A percentile compares a stretch with the other conserved stretches of the same genome.
phyloP scores from a whole-genome alignment of 2,113 vertebrate species.

The Eulacestoma nigropectus region DNA sequence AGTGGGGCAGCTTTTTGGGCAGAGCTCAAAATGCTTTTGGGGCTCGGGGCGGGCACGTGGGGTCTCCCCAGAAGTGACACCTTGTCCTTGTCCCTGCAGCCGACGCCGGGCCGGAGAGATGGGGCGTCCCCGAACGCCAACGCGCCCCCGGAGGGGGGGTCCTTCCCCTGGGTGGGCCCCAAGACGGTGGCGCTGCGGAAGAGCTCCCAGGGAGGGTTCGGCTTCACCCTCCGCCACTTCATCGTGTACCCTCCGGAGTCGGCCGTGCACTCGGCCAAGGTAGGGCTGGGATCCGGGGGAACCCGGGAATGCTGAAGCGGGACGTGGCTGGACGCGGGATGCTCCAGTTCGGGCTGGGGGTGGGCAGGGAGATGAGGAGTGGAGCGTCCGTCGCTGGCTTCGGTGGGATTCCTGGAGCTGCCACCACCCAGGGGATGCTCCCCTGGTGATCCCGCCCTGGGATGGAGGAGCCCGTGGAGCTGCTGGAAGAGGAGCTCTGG shows the following conservation, averaged over 20 bases:
- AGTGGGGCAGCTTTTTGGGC: rapidly evolving
- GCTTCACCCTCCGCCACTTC: conserved; percentile 96
- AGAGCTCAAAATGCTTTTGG: background rate
- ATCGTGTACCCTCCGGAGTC: conserved; percentile 97
- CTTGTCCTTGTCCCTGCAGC: conserved; percentile 24
- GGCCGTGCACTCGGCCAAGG: conserved; percentile 84
- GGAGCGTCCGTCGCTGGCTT: rapidly evolving
- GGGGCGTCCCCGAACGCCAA: conserved; percentile 78
- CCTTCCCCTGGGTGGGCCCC: conserved; percentile 84
- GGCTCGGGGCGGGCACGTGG: rapidly evolving
- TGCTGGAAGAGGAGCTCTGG: background rate
- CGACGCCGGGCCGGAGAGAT: conserved; percentile 80
- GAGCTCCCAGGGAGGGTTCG: conserved; percentile 89
- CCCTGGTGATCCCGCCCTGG: background rate
- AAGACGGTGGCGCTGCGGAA: conserved; percentile 87
- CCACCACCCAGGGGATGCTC: background rate
- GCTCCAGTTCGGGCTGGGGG: rapidly evolving
- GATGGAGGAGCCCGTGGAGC: background rate
- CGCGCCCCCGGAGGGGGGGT: conserved; percentile 76
- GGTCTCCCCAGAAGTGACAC: background rate
- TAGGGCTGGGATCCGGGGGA: conserved; percentile 16
- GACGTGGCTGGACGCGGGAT: rapidly evolving
- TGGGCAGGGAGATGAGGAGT: rapidly evolving
- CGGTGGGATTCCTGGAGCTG: background rate
- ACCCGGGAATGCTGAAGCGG: rapidly evolving